A percentile compares a stretch with the other conserved stretches of the same genome.
Evolutionary conservation across 2,113 vertebrate species (phyloP).

Genomic region (Amphiprion percula): DNA sequence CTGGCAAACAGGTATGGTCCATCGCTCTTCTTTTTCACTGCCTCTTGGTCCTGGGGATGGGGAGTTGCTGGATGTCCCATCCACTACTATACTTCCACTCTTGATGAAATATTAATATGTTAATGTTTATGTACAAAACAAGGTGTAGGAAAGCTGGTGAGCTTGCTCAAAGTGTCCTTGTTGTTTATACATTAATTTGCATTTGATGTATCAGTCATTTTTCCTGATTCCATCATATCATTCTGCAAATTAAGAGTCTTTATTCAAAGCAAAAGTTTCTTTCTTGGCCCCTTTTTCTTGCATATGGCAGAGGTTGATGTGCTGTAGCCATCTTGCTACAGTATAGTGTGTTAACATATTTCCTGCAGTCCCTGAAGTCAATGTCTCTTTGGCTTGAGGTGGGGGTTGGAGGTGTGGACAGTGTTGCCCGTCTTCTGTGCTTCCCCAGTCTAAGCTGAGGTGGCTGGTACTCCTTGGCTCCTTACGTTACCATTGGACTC

Average conservation of each 20-base stretch:
- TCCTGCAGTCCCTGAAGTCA: slow-evolving; percentile 72
- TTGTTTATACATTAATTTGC: neutral
- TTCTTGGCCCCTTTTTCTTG: neutral
- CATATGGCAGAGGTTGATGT: slow-evolving; percentile 41
- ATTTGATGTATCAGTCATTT: neutral
- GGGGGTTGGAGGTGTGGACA: slow-evolving; percentile 28
- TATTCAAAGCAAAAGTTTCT: slow-evolving; percentile 41
- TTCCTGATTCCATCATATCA: neutral
- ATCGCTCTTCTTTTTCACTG: slow-evolving; percentile 20
- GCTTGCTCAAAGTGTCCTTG: neutral
- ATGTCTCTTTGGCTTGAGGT: slow-evolving; percentile 32
- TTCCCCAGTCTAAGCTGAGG: slow-evolving; percentile 23
- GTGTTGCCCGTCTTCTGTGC: slow-evolving; percentile 23
- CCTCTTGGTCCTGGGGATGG: slow-evolving; percentile 9
- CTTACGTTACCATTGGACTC: slow-evolving; percentile 42
- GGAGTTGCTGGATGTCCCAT: slow-evolving; percentile 16
- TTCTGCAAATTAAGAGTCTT: neutral
- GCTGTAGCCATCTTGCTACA: slow-evolving; percentile 63
- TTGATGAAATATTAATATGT: slow-evolving; percentile 48
- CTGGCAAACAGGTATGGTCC: slow-evolving; percentile 85
- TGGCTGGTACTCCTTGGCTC: slow-evolving; percentile 58
- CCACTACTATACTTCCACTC: neutral
- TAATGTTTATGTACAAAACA: slow-evolving; percentile 40
- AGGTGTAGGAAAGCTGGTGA: slow-evolving; percentile 2
- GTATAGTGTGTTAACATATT: slow-evolving; percentile 48